Base-by-base conservation (phyloP, 2,113 vertebrate genomes). In the Propithecus coquereli region DNA sequence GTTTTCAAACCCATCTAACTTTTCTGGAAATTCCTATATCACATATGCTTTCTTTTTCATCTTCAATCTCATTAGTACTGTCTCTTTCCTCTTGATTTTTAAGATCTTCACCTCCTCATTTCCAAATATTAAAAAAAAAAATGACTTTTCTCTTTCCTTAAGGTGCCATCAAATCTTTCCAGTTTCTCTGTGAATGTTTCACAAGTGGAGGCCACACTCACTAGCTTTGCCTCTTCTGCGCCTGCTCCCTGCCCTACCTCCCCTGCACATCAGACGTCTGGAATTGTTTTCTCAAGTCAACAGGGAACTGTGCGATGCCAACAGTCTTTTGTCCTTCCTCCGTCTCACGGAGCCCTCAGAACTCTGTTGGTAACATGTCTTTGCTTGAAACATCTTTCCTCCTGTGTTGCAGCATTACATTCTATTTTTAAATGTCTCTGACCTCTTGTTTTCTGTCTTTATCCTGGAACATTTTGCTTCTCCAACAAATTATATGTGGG, bases 381-480 rank as follows among this genome's bases (percentile, higher is more conserved):
- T 76, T 79, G 52, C 47, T 25, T 68, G 47, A 61, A 73, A 34
- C 30, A 37, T 32, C 23, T 65, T 83, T 83, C 32, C 16, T 61
- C 30, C 81, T 92, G 90, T 61, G 70, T 94, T n/a, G 13, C 20
- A 73, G 7, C 40, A 32, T 86, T 34, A 22, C 6, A 1, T 81
- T 71, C 80, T 61, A 17, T 23, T 87, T 66, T 88, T 52, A 65
- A 91, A 47, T 52, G 10, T 20, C 68, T 57, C 17, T 47, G 23
- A 43, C 45, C 59, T 77, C 30, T 73, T 65, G 27, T 61, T 96
- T 71, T 82, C 43, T 70, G 4, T 83, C 30, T 96, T 65, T 74
- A 30, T 80, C 52, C 27, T 23, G 54, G 79, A 94, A 86, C 20
- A 32, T 76, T 89, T 83, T 66, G 25, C 77, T 90, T 92, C 68